Evolutionary conservation across 2,797 vertebrate genomes (phyloP), one percentile per base, ranked within the genome.

Genomic region (Glossophaga mutica): DNA sequence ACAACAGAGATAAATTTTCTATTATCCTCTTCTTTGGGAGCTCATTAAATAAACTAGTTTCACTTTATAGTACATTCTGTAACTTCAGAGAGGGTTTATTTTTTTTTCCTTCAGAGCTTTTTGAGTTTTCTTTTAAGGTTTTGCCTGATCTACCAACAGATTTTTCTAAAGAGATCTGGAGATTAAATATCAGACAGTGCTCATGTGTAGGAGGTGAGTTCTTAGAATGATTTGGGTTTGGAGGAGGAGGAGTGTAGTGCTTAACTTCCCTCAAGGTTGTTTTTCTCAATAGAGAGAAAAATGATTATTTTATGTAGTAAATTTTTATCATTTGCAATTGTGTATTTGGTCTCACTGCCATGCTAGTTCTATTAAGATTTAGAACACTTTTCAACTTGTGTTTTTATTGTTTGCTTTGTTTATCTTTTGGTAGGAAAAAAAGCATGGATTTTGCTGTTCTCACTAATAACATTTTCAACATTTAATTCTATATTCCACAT

Each of bases 141-240:
- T 15, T 93, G 26, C 67, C 71, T 96, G 32, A 37, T 65, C 26
- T 19, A 74, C 84, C 77, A 70, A 71, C 22, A 93, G 21, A 77
- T 94, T 92, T 96, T 87, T 93, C 39, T 94, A 91, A 89, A 88
- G 62, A 86, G 85, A 96, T 96, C 34, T 94, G 82, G 68, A 96
- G 94, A 96, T 96, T 94, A 95, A 96, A 78, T 90, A 90, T 94
- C 81, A 97, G 94, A 86, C 29, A 46, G 48, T 78, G n/a, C 44
- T 95, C 52, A 44, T 16, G 77, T 92, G 96, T 96, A 93, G 96
- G 97, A 96, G 95, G 92, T 92, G 82, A 95, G 26, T 92, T 97
- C 90, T 94, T 95, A 97, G 94, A 97, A 97, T 94, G 79, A 95
- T 87, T 85, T 94, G 84, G 59, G 65, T 93, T 93, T 86, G 73